Evolutionary conservation across 1,140 invertebrate species (phyloP), one percentile per base, ranked within the genome.

Genomic region (Neuroterus valhalla): DNA sequence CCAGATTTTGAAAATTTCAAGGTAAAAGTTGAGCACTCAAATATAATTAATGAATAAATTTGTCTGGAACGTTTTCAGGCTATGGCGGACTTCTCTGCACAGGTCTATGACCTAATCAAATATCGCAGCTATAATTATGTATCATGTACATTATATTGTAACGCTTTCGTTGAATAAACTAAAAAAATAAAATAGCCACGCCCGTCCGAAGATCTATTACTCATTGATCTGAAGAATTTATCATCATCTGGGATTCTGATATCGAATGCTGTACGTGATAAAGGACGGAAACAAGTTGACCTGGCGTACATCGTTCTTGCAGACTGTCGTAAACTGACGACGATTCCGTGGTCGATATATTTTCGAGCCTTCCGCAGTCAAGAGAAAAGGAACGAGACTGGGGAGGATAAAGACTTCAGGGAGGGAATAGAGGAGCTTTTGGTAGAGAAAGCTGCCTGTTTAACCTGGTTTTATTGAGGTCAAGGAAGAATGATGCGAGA

Each of bases 401-500:
- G 14, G n/a, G 31, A 62, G 55, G 55, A 62, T 62, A 62, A 38
- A 31, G 55, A 38, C 55, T 62, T 12, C 26, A 38, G 55, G n/a
- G n/a, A 23, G 31, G 55, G 31, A 62, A 14, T 62, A 62, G 55
- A 62, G n/a, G 55, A 62, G 55, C 23, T 15, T 15, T 62, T 31
- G 31, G 26, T 62, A 23, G 52, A 21, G 23, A 26, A 62, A 62
- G 52, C 52, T 62, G 52, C 52, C 55, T 62, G 55, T 23, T 62
- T 62, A 62, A 62, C 55, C 55, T 23, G 55, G 23, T 62, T 62
- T 62, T 62, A 62, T 62, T 62, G 55, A n/a, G 55, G 55, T 62
- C 55, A 62, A 62, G 26, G 55, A 62, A 62, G 55, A 62, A 26
- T 6, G 55, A 62, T 62, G 55, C 14, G 21, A 62, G 55, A 62